Base-by-base conservation (phyloP, 1,140 invertebrate genomes). In the Papilio aristodemus region DNA sequence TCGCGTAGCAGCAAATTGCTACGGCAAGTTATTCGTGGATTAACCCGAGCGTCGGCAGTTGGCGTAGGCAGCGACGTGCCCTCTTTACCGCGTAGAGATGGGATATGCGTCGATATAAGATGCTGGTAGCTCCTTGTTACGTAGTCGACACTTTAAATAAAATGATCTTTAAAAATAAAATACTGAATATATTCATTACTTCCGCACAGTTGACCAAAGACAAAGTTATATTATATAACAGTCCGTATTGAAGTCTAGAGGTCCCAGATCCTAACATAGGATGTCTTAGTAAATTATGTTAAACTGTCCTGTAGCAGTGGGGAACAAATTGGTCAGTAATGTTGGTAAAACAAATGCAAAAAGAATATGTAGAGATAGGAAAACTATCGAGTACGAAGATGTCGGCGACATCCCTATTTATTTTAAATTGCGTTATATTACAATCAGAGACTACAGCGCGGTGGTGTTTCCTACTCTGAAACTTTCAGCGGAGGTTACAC, bases 401-500 rank as follows among this genome's bases (percentile, higher is more conserved):
- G 41, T 17, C n/a, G 38, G 41, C 17, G n/a, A 76, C 87, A 73
- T 75, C 86, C 77, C 85, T 87, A 87, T 85, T 88, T 90, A 88
- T 83, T 87, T 89, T 83, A 89, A 88, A 90, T 87, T 83, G 80
- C 81, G 77, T 89, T 89, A 88, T 89, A 89, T 89, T 87, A 90
- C 87, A 89, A 90, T 87, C 86, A 85, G 81, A 86, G 84, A 86
- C 82, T 85, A 85, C 82, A 81, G 78, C 82, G 79, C 76, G 71
- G 76, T 74, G 78, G 78, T 80, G 83, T 88, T 88, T 85, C 81
- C 86, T 85, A 80, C 80, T 74, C 81, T 86, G 84, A 87, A 88
- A 87, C 79, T 87, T 89, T 86, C 81, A 84, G 78, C 73, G 63
- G 58, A 76, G 76, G 77, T 83, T 80, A 78, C 46, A 87, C 86